Evolutionary conservation across 1,140 invertebrate genomes (phyloP).

Genomic region (Oscheius sp.): DNA sequence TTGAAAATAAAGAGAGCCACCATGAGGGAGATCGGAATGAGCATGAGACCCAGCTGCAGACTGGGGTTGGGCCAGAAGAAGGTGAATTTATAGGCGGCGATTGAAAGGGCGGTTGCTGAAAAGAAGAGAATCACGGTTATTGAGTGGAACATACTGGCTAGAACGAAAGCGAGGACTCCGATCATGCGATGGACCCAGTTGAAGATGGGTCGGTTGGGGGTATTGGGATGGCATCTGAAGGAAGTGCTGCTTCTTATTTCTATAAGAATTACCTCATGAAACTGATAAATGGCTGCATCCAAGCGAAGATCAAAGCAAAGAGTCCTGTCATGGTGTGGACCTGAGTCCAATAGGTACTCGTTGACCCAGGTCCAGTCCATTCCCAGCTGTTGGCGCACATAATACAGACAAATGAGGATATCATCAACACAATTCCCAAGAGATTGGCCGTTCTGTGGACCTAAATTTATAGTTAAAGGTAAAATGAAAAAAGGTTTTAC

Average conservation of each 20-base stretch:
- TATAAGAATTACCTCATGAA: neutral
- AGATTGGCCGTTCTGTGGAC: constrained; percentile 26
- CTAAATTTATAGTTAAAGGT: neutral
- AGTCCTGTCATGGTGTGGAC: constrained; percentile 17
- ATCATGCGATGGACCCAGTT: constrained; percentile 28
- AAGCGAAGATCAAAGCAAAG: constrained; percentile 25
- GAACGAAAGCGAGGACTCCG: constrained; percentile 20
- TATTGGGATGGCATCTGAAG: constrained; percentile 26
- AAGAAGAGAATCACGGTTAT: neutral
- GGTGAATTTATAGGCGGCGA: constrained; percentile 10
- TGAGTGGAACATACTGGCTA: constrained; percentile 11
- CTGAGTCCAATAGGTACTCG: neutral
- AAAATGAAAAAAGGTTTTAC: neutral
- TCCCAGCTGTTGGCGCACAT: constrained; percentile 15
- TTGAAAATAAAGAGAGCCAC: neutral
- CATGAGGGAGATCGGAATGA: constrained; percentile 18
- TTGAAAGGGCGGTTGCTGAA: constrained; percentile 23
- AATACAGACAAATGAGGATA: constrained; percentile 14
- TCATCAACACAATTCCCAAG: constrained; percentile 16
- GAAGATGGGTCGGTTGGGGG: constrained; percentile 20
- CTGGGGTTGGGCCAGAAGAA: neutral
- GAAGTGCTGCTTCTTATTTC: neutral
- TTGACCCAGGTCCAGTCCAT: neutral
- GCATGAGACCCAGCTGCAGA: constrained; percentile 4
- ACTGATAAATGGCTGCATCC: constrained; percentile 31